These are phyloP conservation scores for Amblyjoppa fuscipennis DNA, from an alignment of 2,888 invertebrate species.

Conservation along the genomic window DNA sequence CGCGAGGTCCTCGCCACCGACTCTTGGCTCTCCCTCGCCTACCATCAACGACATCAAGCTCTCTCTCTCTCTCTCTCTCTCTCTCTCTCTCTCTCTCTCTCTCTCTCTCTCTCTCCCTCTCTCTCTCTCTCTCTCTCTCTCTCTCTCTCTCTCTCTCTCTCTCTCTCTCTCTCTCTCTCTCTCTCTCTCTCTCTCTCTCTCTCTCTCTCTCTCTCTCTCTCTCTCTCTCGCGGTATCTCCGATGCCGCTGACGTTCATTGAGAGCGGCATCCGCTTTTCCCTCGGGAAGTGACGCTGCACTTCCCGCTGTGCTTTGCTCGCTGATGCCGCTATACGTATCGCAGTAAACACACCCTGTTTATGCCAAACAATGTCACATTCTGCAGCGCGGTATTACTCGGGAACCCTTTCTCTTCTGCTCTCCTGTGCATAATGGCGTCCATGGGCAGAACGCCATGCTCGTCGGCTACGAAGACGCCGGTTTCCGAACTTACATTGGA, in stretches of 20 bases:
- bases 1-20: slow-evolving; percentile 8
- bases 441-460: background rate
- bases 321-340: background rate
- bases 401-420: background rate
- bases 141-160: slow-evolving; percentile 52
- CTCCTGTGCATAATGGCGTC: background rate
- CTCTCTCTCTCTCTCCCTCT: slow-evolving; percentile 26
- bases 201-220: slow-evolving; percentile 62
- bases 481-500: background rate
- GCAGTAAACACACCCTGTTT: slow-evolving; percentile 20
- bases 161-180: slow-evolving; percentile 54
- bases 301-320: slow-evolving; percentile 46
- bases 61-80: slow-evolving; percentile 54
- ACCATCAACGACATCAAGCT: slow-evolving; percentile 60
- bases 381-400: background rate
- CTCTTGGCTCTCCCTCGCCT: background rate
- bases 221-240: slow-evolving; percentile 44
- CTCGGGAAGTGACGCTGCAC: slow-evolving; percentile 31
- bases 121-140: slow-evolving; percentile 62
- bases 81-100: slow-evolving; percentile 62
- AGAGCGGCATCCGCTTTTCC: slow-evolving; percentile 42
- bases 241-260: slow-evolving; percentile 52
- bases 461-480: background rate
- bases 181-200: slow-evolving; percentile 54
- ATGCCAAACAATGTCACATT: slow-evolving; percentile 38